Evolutionary conservation across 2,113 vertebrate species (phyloP), one percentile per base, ranked within the genome.

Genomic region (Pitta sordida): DNA sequence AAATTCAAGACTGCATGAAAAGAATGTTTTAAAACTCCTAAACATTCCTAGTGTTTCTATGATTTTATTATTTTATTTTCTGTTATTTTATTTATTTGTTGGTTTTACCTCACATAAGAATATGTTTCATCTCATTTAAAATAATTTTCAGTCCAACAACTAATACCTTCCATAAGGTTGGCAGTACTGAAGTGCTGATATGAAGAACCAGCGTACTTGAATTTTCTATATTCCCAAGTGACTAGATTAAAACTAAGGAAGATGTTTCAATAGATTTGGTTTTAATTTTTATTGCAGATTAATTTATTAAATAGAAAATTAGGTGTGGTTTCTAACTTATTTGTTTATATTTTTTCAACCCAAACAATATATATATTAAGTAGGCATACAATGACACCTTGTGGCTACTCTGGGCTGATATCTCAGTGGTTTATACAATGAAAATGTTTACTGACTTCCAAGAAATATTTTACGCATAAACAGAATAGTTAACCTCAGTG

Each of bases 361-460:
- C 1, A 10, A 34, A 22, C 5, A 16, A 6, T 17, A 4, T 1
- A 24, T 49, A 26, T 71, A 34, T 48, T 68, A 18, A n/a, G 48
- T 36, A 91, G 82, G n/a, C 6, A 29, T 69, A 94, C 32, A 49
- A 58, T 85, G 97, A 96, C 96, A 96, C 71, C 97, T 97, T 91
- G 95, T 98, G 97, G 97, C 30, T 83, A 32, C 15, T 64, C 34
- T 78, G 21, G 36, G 34, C 14, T 53, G 53, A 18, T 41, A 15
- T 32, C n/a, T 39, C 36, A 46, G 14, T 48, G 30, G 27, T 34
- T 36, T 62, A 41, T 43, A 37, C 10, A 24, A 78, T 22, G 51
- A 74, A 59, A 44, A 22, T 24, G 6, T 63, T 37, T 52, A 36
- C 6, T 55, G 68, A 46, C 29, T 71, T 77, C n/a, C 16, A 43